Conservation (phyloP, 2,888 invertebrate species). For the Acanthococcus lagerstroemiae region DNA sequence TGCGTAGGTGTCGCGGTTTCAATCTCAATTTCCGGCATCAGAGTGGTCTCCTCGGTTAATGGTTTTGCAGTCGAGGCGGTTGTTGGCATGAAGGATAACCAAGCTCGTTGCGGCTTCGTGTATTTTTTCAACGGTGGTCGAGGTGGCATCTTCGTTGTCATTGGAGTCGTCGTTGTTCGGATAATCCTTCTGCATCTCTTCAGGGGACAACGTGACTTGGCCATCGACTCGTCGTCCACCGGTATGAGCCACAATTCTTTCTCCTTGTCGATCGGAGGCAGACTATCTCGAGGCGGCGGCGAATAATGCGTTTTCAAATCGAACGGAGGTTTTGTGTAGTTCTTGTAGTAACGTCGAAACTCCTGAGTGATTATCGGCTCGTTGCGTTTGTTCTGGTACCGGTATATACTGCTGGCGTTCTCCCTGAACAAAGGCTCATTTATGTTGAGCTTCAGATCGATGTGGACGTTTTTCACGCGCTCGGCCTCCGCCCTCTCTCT, state of each 20-base stretch:
- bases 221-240: no score
- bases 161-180: not conserved
- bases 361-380: slow-evolving; percentile 6
- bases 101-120: no score
- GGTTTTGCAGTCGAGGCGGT: no score
- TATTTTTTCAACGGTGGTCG: not conserved
- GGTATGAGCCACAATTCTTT: slow-evolving; percentile 3
- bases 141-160: not conserved
- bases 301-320: not conserved
- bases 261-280: slow-evolving; percentile 8
- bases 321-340: slow-evolving; percentile 12
- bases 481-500: not conserved
- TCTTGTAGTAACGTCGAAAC: not conserved
- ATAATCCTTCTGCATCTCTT: no score
- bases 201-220: no score
- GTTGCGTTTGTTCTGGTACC: slow-evolving; percentile 1
- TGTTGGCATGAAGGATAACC: no score
- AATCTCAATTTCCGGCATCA: no score
- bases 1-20: no score
- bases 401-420: slow-evolving; percentile 6
- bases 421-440: not conserved
- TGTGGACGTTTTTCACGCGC: not conserved
- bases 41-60: no score
- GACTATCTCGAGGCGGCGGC: not conserved
- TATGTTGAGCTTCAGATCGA: not conserved